Percentiles rank a stretch among this genome's conserved stretches.
These are phyloP conservation scores for Numenius phaeopus DNA, from an alignment of 2,797 vertebrate genomes.

Conservation along the genomic window DNA sequence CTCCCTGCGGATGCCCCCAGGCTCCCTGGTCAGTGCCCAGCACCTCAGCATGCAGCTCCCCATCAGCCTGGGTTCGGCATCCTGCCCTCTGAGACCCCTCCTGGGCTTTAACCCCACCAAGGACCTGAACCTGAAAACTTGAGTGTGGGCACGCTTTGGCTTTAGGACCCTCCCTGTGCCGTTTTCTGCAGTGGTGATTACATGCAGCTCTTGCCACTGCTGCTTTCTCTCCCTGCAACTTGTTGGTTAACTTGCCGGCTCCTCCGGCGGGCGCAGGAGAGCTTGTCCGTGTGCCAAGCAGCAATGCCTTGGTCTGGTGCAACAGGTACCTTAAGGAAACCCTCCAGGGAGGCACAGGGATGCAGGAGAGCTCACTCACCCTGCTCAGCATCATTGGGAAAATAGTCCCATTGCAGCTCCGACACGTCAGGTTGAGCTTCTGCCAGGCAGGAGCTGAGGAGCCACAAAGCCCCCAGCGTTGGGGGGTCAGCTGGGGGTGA, in stretches of 20 bases:
- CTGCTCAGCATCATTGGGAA: fast-evolving
- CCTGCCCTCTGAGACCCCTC: fast-evolving
- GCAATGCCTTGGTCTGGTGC: not conserved
- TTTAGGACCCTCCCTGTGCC: not conserved
- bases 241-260: conserved; percentile 49
- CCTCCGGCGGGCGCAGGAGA: not conserved
- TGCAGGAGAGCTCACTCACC: not conserved
- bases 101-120: not conserved
- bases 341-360: not conserved
- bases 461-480: not conserved
- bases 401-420: not conserved
- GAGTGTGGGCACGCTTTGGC: not conserved
- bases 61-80: not conserved
- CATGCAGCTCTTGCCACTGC: not conserved
- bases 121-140: not conserved
- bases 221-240: conserved; percentile 23
- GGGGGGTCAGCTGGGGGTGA: fast-evolving
- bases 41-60: not conserved
- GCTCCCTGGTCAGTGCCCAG: not conserved
- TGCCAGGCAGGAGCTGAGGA: not conserved
- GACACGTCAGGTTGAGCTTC: fast-evolving
- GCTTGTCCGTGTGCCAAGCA: not conserved
- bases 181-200: conserved; percentile 39
- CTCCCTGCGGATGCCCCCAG: not conserved
- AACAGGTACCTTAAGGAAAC: not conserved